These are phyloP conservation scores for Apamea epomidion DNA, from an alignment of 2,888 invertebrate species.

Conservation along the genomic window DNA sequence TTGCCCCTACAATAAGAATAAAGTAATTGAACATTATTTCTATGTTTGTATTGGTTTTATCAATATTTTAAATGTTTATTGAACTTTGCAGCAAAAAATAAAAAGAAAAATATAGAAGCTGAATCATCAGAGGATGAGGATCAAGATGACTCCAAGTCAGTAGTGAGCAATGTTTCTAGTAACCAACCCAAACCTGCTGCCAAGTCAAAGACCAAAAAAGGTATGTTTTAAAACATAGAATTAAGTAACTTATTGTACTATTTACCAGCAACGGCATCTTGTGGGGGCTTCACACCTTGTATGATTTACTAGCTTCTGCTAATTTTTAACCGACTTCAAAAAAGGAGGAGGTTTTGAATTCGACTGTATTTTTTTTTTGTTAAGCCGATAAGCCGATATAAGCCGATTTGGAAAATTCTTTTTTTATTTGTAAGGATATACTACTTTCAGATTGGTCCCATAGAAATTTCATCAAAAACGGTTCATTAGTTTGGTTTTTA, in stretches of 20 bases:
- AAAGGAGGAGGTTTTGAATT: too few relatives aligned
- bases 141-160: slow-evolving; percentile 81
- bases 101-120: slow-evolving; percentile 84
- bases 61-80: background rate
- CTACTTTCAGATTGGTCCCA: too few relatives aligned
- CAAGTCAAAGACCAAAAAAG: slow-evolving; percentile 82
- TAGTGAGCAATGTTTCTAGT: slow-evolving; percentile 83
- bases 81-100: slow-evolving; percentile 80
- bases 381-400: too few relatives aligned
- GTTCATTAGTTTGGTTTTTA: too few relatives aligned
- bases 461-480: too few relatives aligned
- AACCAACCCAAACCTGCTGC: slow-evolving; percentile 74
- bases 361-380: too few relatives aligned
- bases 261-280: background rate
- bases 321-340: background rate
- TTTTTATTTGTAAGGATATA: too few relatives aligned
- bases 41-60: background rate
- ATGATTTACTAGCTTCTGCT: background rate
- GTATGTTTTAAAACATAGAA: slow-evolving; percentile 62
- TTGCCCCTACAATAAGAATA: background rate
- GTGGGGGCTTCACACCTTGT: background rate
- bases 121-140: slow-evolving; percentile 90
- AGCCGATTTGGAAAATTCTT: too few relatives aligned
- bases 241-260: background rate
- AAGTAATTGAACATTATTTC: background rate